Base-by-base conservation (phyloP, 1,140 invertebrate genomes). In the Eufriesea mexicana region DNA sequence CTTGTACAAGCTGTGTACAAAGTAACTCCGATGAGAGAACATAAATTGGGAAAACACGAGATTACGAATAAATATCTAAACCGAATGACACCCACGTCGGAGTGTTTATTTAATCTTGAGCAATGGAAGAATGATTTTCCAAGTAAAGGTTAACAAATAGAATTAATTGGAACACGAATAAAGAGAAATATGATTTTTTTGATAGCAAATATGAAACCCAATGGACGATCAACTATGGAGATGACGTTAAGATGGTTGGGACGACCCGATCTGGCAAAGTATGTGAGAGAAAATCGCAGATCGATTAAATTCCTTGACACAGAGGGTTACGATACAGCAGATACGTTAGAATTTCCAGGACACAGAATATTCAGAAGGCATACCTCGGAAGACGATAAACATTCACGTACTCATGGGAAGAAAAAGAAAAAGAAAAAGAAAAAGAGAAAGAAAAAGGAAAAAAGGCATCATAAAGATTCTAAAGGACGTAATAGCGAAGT, bases 201-300 rank as follows among this genome's bases (percentile, higher is more conserved):
- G n/a, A 23, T 18, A 84, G 76, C 18, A 42, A 54, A 35, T 18
- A 16, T 14, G 54, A 49, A 45, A 55, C 49, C 35, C 5, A 66
- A 7, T 5, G 55, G 70, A 28, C 64, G 79, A 5, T 45, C 35
- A 9, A 28, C 49, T 2, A 81, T 84, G 72, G 72, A 75, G 18
- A 49, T 76, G 49, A 70, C 66, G 20, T 62, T 81, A 12, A 82
- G 57, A 54, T 76, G 54, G 55, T 57, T 84, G 16, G 79, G 72
- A 20, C 54, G 79, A 8, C 57, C 79, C 2, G 79, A 84, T 51
- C 16, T 84, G 25, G 83, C 64, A 18, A 84, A 61, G 45, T 84
- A 81, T 16, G 7, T 84, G 45, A 76, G 47, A 81, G 79, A 57
- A 66, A 74, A 61, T 75, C 55, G 7, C 42, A 80, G 35, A 35